Evolutionary conservation across 2,797 vertebrate genomes (phyloP).

Genomic region (Acomys russatus): DNA sequence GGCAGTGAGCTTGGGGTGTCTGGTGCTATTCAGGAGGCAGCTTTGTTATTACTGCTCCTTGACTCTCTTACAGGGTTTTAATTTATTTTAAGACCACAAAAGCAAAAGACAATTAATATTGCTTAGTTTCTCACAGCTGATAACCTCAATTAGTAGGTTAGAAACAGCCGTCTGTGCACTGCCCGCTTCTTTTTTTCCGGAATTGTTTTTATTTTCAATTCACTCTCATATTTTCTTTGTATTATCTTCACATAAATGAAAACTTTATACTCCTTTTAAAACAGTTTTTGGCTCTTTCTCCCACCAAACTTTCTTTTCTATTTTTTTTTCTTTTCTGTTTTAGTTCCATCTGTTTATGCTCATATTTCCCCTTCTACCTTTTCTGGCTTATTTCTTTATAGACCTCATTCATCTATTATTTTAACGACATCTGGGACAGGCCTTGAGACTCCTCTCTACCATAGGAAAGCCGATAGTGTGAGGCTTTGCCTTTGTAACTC

Average conservation of each 20-base stretch:
- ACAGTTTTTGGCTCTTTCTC: neutral
- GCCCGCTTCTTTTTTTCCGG: neutral
- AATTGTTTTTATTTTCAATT: neutral
- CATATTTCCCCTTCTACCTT: conserved; percentile 32
- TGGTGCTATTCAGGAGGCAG: neutral
- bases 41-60: neutral
- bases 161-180: neutral
- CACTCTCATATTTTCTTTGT: conserved; percentile 13
- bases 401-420: conserved; percentile 48
- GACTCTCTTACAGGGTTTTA: neutral
- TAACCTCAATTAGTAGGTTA: neutral
- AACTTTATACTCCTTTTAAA: neutral
- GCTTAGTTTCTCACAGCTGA: conserved; percentile 21
- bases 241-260: conserved; percentile 54
- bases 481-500: neutral
- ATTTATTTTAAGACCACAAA: conserved; percentile 10
- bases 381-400: conserved; percentile 63
- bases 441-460: neutral
- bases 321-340: conserved; percentile 34
- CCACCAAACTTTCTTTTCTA: neutral
- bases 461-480: neutral
- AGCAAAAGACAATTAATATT: neutral
- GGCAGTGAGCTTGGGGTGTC: fast-evolving
- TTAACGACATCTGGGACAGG: conserved; percentile 54
- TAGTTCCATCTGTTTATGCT: conserved; percentile 41